Percentiles rank a stretch among this genome's conserved stretches.
These are phyloP conservation scores for Micronycteris hirsuta DNA, from an alignment of 2,113 vertebrate species.

Conservation along the genomic window DNA sequence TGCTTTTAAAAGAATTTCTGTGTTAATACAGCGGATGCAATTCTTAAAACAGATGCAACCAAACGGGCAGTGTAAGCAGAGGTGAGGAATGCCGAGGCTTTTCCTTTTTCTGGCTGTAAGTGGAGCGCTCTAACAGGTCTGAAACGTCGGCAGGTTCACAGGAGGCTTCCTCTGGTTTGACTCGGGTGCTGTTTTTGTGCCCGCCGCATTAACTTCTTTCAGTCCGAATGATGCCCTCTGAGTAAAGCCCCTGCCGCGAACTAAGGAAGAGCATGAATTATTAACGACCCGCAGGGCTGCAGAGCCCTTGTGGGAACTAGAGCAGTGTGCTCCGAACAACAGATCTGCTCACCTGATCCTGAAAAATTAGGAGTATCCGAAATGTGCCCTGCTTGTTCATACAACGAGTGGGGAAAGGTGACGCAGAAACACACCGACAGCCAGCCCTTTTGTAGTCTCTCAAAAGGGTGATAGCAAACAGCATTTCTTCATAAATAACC, in stretches of 20 bases:
- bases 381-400: conserved; percentile 69
- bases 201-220: conserved; percentile 59
- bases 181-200: conserved; percentile 57
- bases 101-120: not conserved
- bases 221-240: conserved; percentile 63
- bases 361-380: conserved; percentile 76
- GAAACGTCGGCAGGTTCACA: not conserved
- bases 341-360: conserved; percentile 76
- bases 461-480: conserved; percentile 62
- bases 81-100: not conserved
- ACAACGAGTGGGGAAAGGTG: conserved; percentile 60
- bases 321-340: conserved; percentile 57
- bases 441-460: conserved; percentile 63
- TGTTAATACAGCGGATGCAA: not conserved
- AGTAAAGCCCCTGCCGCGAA: conserved; percentile 74
- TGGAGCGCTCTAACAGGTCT: not conserved
- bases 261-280: conserved; percentile 78
- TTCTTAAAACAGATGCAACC: not conserved
- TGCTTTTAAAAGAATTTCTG: not conserved
- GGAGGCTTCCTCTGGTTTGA: conserved; percentile 45
- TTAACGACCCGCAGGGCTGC: conserved; percentile 72
- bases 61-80: not conserved
- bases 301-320: conserved; percentile 67
- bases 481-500: conserved; percentile 71
- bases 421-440: conserved; percentile 65